These are phyloP conservation scores for Enteromius thamalakanensis DNA, from an alignment of 2,797 vertebrate genomes.

Conservation along the genomic window DNA sequence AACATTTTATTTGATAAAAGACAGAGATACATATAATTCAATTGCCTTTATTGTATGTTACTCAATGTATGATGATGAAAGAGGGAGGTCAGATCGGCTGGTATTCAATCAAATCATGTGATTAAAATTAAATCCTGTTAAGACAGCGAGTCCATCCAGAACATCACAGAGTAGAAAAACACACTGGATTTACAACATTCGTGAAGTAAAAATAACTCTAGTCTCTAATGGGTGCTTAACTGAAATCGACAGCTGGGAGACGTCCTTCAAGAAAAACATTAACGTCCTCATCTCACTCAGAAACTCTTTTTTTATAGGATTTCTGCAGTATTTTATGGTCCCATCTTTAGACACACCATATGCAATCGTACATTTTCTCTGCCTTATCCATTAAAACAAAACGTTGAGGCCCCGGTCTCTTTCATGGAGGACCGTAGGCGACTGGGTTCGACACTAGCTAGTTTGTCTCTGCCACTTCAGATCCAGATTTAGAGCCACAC, in stretches of 20 bases:
- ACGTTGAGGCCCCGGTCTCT: constrained; percentile 43
- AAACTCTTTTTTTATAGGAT: neutral
- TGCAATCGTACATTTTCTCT: neutral
- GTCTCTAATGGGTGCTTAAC: neutral
- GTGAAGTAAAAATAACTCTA: neutral
- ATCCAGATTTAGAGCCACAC: no score
- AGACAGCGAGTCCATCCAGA: neutral
- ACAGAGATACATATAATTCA: neutral
- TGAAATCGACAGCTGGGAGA: neutral
- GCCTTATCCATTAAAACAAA: neutral
- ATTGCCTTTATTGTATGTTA: neutral
- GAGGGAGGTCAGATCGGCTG: neutral
- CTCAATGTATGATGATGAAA: neutral
- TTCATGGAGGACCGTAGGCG: constrained; percentile 19
- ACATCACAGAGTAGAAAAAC: neutral
- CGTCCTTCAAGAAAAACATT: neutral
- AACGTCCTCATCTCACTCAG: neutral
- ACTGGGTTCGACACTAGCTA: neutral
- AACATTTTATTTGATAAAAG: constrained; percentile 8
- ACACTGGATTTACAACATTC: neutral
- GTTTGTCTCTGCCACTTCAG: neutral
- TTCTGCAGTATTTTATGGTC: neutral
- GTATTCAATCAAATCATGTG: neutral
- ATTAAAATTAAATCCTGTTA: neutral
- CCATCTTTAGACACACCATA: neutral